Evolutionary conservation across 2,888 invertebrate species (phyloP).

Genomic region (Prenolepis imparis): DNA sequence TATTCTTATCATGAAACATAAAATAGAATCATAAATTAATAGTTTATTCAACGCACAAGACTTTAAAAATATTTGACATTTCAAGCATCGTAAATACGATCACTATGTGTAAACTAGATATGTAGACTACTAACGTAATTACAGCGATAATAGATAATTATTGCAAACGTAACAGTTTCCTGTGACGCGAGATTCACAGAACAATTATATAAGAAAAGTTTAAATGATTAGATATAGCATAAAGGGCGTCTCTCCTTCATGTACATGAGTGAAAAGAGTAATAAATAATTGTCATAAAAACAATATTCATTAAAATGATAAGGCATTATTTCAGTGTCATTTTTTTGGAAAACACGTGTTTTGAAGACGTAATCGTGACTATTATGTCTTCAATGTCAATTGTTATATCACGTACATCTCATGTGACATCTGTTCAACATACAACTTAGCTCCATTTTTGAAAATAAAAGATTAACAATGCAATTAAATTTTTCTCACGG

Average conservation of each 20-base stretch:
- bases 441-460: background rate
- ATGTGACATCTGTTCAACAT: background rate
- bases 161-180: background rate
- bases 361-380: background rate
- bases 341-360: background rate
- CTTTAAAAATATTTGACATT: conserved; percentile 5
- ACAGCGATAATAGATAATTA: background rate
- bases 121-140: conserved; percentile 29
- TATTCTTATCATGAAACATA: background rate
- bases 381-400: conserved; percentile 16
- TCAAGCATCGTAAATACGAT: background rate
- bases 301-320: background rate
- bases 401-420: background rate
- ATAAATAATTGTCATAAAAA: background rate
- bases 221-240: background rate
- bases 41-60: background rate
- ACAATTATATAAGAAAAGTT: conserved; percentile 19
- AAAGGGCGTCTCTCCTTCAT: background rate
- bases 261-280: background rate
- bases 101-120: conserved; percentile 7
- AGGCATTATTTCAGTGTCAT: background rate
- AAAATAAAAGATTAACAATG: background rate
- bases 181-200: background rate
- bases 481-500: background rate
- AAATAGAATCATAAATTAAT: background rate